Evolutionary conservation across 2,797 vertebrate genomes (phyloP).

Genomic region (Octomys mimax): DNA sequence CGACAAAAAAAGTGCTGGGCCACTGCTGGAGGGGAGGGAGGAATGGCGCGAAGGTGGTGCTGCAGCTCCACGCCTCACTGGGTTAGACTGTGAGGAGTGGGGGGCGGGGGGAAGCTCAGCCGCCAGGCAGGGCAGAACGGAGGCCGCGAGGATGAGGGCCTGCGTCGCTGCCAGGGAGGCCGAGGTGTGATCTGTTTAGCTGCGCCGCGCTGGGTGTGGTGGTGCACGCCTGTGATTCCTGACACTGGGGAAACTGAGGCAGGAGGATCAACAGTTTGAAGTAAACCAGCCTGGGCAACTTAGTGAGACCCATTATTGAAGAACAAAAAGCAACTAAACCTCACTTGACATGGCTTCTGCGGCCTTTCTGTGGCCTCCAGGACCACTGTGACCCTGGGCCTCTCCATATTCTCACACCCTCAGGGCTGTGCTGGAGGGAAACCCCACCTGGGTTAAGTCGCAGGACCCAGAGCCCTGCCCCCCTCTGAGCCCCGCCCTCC

Average conservation of each 20-base stretch:
- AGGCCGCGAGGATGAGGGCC: not conserved
- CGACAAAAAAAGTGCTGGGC: too few species aligned
- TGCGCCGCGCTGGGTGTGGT: not conserved
- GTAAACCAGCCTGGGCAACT: not conserved
- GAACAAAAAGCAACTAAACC: too few species aligned
- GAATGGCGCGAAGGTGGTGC: accelerated
- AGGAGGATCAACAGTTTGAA: not conserved
- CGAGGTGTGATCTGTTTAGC: not conserved
- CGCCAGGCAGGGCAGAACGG: too few species aligned
- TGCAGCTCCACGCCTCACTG: accelerated
- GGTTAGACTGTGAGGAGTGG: not conserved
- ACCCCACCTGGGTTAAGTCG: not conserved
- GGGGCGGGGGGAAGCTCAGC: accelerated
- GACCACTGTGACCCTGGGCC: not conserved
- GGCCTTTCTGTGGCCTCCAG: not conserved
- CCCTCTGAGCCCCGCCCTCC: not conserved
- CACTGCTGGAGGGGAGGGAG: not conserved
- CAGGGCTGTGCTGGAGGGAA: not conserved
- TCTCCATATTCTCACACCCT: not conserved
- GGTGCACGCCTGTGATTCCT: not conserved
- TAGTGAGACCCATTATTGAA: not conserved
- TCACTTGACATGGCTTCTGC: not conserved
- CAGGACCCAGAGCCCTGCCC: not conserved
- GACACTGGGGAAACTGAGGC: not conserved
- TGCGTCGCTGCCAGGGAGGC: too few species aligned